Percentiles rank a stretch among this genome's conserved stretches.
Conservation (phyloP, 2,888 invertebrate genomes). For the Agrotis segetum region DNA sequence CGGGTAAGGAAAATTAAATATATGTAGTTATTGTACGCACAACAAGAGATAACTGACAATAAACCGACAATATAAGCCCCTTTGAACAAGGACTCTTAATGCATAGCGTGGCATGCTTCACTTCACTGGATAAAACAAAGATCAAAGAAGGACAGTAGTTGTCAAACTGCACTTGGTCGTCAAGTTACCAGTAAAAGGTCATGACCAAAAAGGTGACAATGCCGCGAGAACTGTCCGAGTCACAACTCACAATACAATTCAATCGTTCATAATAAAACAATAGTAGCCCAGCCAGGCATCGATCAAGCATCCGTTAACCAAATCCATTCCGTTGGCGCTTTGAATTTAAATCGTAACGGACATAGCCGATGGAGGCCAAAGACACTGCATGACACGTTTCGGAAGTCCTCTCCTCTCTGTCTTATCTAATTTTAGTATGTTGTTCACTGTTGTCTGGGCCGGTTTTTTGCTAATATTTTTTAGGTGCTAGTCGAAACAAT, state of each 20-base stretch:
- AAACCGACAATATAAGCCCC: too few relatives aligned
- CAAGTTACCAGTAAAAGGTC: slow-evolving; percentile 48
- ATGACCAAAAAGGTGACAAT: slow-evolving; percentile 56
- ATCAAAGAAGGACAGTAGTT: slow-evolving; percentile 2
- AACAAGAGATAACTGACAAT: background rate
- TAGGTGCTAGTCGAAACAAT: slow-evolving; percentile 33
- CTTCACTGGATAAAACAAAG: background rate
- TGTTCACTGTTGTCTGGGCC: slow-evolving; percentile 57
- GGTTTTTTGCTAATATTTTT: slow-evolving; percentile 61
- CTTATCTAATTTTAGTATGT: slow-evolving; percentile 60
- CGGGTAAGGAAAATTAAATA: slow-evolving; percentile 14
- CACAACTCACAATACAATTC: slow-evolving; percentile 56
- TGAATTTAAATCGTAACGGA: slow-evolving; percentile 86
- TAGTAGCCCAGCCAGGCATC: slow-evolving; percentile 59
- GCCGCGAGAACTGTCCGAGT: slow-evolving; percentile 52
- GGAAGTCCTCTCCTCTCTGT: slow-evolving; percentile 65
- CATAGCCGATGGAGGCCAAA: slow-evolving; percentile 74
- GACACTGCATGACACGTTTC: slow-evolving; percentile 69
- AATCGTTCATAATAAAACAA: slow-evolving; percentile 69
- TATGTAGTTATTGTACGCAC: background rate
- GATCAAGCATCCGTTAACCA: slow-evolving; percentile 78
- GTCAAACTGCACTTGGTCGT: slow-evolving; percentile 35
- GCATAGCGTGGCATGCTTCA: background rate
- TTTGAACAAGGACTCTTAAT: background rate
- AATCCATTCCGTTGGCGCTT: slow-evolving; percentile 77